These are phyloP conservation scores for Lucilia sericata DNA, from an alignment of 1,140 invertebrate genomes.

Conservation along the genomic window DNA sequence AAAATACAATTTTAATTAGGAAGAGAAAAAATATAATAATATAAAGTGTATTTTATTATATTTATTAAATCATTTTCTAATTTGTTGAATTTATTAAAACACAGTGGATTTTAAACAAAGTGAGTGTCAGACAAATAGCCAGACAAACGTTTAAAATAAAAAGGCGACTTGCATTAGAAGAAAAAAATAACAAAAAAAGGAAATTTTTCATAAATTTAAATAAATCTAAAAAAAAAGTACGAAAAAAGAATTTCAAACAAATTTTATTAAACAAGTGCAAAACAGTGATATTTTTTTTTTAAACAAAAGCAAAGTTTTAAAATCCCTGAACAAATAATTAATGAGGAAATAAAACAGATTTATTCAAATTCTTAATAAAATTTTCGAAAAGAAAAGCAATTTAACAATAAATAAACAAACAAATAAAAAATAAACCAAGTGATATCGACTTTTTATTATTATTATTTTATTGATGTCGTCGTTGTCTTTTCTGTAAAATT, in stretches of 20 bases:
- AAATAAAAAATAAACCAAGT: slow-evolving; percentile 22
- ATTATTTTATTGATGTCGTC: slow-evolving; percentile 8
- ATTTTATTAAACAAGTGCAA: slow-evolving; percentile 21
- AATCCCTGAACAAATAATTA: no score
- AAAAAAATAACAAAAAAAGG: background rate
- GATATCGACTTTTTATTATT: background rate
- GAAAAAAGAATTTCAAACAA: no score
- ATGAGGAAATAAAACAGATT: background rate
- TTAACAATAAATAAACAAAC: slow-evolving; percentile 3
- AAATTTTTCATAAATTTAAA: slow-evolving; percentile 10
- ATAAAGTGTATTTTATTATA: background rate
- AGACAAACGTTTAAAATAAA: background rate
- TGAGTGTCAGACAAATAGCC: background rate
- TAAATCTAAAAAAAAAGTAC: background rate
- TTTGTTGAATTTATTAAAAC: background rate
- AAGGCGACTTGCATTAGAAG: background rate
- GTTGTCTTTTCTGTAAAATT: background rate
- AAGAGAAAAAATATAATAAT: background rate
- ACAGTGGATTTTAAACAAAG: background rate
- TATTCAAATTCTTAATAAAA: background rate
- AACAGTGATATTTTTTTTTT: slow-evolving; percentile 40
- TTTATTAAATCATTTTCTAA: background rate
- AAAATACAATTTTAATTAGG: background rate
- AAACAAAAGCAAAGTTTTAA: background rate
- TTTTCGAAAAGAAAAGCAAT: slow-evolving; percentile 14